Percentiles rank a stretch among this genome's conserved stretches.
Evolutionary conservation across 2,888 invertebrate genomes (phyloP).

Genomic region (Drosophila niveifrons): DNA sequence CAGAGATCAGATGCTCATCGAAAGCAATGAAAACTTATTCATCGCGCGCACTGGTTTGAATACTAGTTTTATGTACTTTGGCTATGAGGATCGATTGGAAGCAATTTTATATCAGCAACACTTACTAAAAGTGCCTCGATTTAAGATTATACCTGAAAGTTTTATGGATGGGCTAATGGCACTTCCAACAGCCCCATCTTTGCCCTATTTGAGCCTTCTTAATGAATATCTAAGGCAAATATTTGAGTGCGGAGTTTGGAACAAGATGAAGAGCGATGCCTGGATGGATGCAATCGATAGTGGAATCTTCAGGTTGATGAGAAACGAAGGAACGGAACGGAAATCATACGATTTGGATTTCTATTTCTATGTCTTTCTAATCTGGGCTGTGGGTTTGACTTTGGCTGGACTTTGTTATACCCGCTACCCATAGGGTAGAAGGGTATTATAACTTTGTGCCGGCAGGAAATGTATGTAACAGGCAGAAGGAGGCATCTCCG

Average conservation of each 20-base stretch:
- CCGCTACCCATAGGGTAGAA: too few species aligned
- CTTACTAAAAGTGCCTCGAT: conserved; percentile 54
- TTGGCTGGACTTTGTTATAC: conserved; percentile 23
- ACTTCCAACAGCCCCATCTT: conserved; percentile 43
- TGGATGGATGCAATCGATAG: conserved; percentile 35
- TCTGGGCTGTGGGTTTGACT: conserved; percentile 44
- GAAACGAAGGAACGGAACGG: conserved; percentile 1
- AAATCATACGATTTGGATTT: conserved; percentile 47
- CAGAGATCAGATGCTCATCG: neutral
- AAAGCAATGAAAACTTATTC: neutral
- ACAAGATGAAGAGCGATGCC: conserved; percentile 49
- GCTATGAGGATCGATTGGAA: conserved; percentile 50
- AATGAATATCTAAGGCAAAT: conserved; percentile 54
- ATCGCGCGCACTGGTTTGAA: conserved; percentile 37
- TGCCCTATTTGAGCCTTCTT: conserved; percentile 56
- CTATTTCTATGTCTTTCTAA: conserved; percentile 47
- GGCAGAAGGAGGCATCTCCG: too few species aligned
- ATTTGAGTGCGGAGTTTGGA: conserved; percentile 60
- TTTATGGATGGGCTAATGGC: conserved; percentile 29
- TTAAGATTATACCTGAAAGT: conserved; percentile 43
- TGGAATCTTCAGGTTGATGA: conserved; percentile 24
- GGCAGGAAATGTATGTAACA: too few species aligned
- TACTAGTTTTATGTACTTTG: conserved; percentile 35
- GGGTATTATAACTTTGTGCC: too few species aligned
- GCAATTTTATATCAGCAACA: conserved; percentile 61